Evolutionary conservation across 2,888 invertebrate genomes (phyloP).

Genomic region (Mantis religiosa): DNA sequence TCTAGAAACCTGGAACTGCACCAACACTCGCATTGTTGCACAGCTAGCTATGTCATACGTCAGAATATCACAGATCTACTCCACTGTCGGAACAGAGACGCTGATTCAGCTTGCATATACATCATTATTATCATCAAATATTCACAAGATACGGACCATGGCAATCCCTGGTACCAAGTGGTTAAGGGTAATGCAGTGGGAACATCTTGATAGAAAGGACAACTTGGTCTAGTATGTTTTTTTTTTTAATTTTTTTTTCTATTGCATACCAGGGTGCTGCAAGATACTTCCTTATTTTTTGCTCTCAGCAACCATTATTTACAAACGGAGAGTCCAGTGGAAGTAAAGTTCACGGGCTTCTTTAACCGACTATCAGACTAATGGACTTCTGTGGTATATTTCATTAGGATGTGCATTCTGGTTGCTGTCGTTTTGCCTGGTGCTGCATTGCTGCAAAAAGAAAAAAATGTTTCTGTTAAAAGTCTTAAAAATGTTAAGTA

Average conservation of each 20-base stretch:
- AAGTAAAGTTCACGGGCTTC: neutral
- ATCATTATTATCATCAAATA: constrained; percentile 2
- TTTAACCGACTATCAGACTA: constrained; percentile 57
- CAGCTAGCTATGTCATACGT: constrained; percentile 7
- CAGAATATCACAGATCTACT: constrained; percentile 25
- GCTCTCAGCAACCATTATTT: constrained; percentile 3
- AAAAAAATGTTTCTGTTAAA: constrained; percentile 31
- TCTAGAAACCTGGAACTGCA: neutral
- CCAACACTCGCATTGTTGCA: neutral
- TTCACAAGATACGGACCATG: neutral
- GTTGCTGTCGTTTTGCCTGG: constrained; percentile 72
- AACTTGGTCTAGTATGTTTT: neutral
- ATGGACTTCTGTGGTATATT: constrained; percentile 55
- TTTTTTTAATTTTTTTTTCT: neutral
- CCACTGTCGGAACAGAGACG: constrained; percentile 14
- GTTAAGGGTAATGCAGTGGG: neutral
- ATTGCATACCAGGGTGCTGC: neutral
- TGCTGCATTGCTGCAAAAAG: constrained; percentile 71
- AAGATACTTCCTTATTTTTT: neutral
- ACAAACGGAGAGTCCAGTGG: constrained; percentile 17
- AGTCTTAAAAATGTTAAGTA: neutral
- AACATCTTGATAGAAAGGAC: neutral
- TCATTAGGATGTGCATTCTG: constrained; percentile 81
- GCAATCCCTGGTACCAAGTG: neutral
- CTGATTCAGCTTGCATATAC: constrained; percentile 12